Evolutionary conservation across 2,888 invertebrate genomes (phyloP).

Genomic region (Lutraria lutraria): DNA sequence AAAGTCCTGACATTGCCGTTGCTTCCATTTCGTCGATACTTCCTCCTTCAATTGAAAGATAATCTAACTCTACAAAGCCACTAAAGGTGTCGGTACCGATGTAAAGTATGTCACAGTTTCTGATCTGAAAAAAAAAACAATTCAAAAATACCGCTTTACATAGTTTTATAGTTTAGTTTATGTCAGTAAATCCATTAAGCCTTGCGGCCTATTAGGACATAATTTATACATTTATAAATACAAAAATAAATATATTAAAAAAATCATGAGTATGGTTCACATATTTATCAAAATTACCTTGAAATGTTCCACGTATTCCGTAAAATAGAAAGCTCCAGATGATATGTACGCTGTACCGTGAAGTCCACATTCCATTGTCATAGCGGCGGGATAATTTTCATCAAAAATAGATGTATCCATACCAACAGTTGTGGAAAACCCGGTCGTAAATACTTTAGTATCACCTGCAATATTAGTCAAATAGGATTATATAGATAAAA

Average conservation of each 20-base stretch:
- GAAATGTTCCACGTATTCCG: conserved; percentile 57
- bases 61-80: conserved; percentile 65
- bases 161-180: too few species aligned
- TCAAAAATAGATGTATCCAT: conserved; percentile 50
- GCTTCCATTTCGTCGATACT: conserved; percentile 50
- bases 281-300: conserved; percentile 25
- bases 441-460: conserved; percentile 41
- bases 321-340: conserved; percentile 56
- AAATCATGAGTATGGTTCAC: too few species aligned
- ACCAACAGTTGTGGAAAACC: conserved; percentile 31
- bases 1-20: conserved; percentile 52
- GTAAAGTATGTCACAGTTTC: conserved; percentile 67
- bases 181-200: too few species aligned
- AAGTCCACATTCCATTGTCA: conserved; percentile 56
- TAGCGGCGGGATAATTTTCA: conserved; percentile 44
- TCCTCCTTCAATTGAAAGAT: conserved; percentile 69
- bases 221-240: too few species aligned
- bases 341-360: conserved; percentile 44
- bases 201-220: too few species aligned
- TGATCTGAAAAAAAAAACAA: conserved; percentile 47
- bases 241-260: too few species aligned
- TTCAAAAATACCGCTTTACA: too few species aligned
- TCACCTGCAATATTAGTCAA: conserved; percentile 48
- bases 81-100: conserved; percentile 59
- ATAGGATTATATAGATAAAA: too few species aligned